Conservation (phyloP, 2,113 vertebrate genomes). For the Equus przewalskii region DNA sequence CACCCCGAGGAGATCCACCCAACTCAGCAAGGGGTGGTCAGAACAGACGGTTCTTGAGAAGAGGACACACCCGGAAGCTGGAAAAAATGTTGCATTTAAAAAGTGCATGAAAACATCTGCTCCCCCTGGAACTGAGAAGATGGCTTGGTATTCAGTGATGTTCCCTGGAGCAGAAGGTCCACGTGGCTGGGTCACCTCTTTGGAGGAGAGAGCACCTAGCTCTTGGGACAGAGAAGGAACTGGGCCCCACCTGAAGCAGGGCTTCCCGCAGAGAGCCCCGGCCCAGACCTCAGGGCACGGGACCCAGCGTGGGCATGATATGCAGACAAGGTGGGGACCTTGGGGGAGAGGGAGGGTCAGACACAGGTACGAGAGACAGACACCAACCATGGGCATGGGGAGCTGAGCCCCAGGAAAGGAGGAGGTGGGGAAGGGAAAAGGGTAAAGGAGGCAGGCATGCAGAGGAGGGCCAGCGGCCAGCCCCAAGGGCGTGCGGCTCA, state of each 20-base stretch:
- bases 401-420: not conserved
- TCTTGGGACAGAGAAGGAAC: not conserved
- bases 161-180: not conserved
- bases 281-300: not conserved
- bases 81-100: not conserved
- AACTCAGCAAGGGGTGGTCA: not conserved
- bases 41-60: not conserved
- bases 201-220: too few species aligned
- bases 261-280: not conserved
- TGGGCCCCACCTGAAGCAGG: not conserved
- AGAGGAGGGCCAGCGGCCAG: not conserved
- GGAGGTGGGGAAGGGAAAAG: not conserved
- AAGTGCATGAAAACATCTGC: not conserved
- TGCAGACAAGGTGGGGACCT: not conserved
- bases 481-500: rapidly evolving
- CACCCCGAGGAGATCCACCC: not conserved
- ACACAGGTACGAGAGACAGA: not conserved
- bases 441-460: not conserved
- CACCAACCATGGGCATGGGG: not conserved
- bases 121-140: not conserved
- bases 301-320: rapidly evolving
- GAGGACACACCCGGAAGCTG: not conserved
- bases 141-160: rapidly evolving
- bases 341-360: not conserved
- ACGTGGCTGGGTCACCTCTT: not conserved